A percentile compares a stretch with the other conserved stretches of the same genome.
Conservation (phyloP, 2,113 vertebrate species). For the Platysternon megacephalum region DNA sequence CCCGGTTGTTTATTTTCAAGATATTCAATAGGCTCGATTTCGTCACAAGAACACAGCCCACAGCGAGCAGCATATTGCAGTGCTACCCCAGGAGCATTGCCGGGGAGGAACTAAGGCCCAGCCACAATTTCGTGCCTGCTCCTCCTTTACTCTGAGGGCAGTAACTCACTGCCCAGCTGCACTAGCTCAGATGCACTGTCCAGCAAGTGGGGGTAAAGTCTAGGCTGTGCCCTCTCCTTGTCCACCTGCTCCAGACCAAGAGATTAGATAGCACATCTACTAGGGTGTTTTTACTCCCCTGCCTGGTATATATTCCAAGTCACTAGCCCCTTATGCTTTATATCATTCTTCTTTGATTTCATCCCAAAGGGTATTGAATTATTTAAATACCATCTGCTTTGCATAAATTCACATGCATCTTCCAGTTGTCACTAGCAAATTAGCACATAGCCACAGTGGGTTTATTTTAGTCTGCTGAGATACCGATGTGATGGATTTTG, state of each 20-base stretch:
- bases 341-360: slow-evolving; percentile 9
- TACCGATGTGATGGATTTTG: slow-evolving; percentile 65
- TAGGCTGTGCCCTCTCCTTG: neutral
- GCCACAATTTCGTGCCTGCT: fast-evolving
- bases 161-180: neutral
- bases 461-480: slow-evolving; percentile 52
- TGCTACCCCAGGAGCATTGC: neutral
- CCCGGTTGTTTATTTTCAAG: neutral
- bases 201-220: fast-evolving
- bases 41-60: neutral
- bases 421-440: slow-evolving; percentile 30
- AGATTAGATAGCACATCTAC: neutral
- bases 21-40: neutral
- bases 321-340: neutral
- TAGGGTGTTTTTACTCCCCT: neutral
- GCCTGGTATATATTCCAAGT: neutral
- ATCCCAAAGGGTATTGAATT: neutral
- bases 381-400: neutral
- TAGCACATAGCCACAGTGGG: slow-evolving; percentile 29
- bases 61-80: neutral
- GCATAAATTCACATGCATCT: neutral
- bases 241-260: neutral
- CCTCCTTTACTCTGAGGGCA: neutral
- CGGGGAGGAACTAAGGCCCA: neutral
- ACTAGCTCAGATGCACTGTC: neutral